These are phyloP conservation scores for Adineta ricciae DNA, from an alignment of 2,888 invertebrate species.

Conservation along the genomic window DNA sequence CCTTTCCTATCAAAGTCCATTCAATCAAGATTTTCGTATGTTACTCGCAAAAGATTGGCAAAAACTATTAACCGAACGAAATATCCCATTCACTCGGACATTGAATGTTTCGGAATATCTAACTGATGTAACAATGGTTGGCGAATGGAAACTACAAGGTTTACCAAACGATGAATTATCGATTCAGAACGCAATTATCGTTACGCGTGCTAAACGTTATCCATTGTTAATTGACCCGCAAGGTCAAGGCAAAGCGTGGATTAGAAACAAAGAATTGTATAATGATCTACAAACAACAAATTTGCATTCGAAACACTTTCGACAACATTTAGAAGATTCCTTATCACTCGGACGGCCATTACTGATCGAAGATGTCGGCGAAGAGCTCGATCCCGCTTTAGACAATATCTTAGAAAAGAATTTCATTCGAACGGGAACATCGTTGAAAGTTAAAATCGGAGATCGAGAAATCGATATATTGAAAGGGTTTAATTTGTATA, in stretches of 20 bases:
- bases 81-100: constrained; percentile 45
- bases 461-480: constrained; percentile 51
- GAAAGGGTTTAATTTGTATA: constrained; percentile 47
- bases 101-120: constrained; percentile 48
- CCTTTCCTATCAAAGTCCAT: constrained; percentile 50
- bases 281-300: constrained; percentile 47
- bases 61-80: constrained; percentile 45
- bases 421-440: constrained; percentile 49
- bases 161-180: constrained; percentile 50
- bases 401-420: constrained; percentile 51
- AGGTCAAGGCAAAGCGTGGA: constrained; percentile 50
- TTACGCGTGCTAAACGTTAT: constrained; percentile 47
- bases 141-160: constrained; percentile 50
- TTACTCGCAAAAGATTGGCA: constrained; percentile 48
- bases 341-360: constrained; percentile 49
- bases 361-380: constrained; percentile 48
- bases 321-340: constrained; percentile 49
- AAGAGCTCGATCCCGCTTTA: constrained; percentile 50
- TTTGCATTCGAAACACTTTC: constrained; percentile 50
- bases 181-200: constrained; percentile 50
- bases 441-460: constrained; percentile 47
- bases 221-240: constrained; percentile 50
- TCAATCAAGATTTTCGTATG: constrained; percentile 49
- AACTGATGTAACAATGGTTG: constrained; percentile 45
- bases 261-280: constrained; percentile 44